phyloP scores from a whole-genome alignment of 37 sponge, comb jelly and placozoan species.

The Bolinopsis microptera region DNA sequence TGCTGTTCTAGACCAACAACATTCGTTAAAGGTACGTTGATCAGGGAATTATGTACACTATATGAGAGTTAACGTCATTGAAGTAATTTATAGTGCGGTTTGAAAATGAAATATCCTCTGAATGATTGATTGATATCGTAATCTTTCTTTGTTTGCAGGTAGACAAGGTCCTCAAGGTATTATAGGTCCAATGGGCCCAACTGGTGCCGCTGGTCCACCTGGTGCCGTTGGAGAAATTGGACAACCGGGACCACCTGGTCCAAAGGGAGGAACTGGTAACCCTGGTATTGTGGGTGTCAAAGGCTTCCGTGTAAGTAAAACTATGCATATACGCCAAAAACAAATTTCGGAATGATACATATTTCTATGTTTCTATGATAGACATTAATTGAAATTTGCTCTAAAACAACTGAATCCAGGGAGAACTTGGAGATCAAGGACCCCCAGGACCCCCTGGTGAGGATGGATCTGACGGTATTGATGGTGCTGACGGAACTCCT shows the following conservation, averaged over 20 bases:
- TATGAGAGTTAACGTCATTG: background rate
- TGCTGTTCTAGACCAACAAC: constrained; percentile 37
- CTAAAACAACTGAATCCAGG: no score
- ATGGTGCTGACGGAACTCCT: background rate
- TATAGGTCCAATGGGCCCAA: background rate
- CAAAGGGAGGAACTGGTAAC: background rate
- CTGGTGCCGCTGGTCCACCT: background rate
- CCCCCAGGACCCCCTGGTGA: background rate
- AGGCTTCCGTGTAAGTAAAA: constrained; percentile 17
- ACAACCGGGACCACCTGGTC: background rate
- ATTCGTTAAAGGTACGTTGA: constrained; percentile 38
- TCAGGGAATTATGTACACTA: background rate
- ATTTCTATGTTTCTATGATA: no score
- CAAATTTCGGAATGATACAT: no score
- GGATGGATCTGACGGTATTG: background rate
- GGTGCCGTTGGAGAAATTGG: constrained; percentile 15
- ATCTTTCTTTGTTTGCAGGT: background rate
- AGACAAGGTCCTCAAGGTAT: constrained; percentile 21
- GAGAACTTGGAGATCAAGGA: background rate
- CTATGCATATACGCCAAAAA: background rate
- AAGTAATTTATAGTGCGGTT: no score
- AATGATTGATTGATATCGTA: no score
- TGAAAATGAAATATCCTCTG: no score
- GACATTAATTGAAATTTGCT: no score
- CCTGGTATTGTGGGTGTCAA: background rate